Base-by-base conservation (phyloP, 2,113 vertebrate genomes). In the Pleuronectes platessa region DNA sequence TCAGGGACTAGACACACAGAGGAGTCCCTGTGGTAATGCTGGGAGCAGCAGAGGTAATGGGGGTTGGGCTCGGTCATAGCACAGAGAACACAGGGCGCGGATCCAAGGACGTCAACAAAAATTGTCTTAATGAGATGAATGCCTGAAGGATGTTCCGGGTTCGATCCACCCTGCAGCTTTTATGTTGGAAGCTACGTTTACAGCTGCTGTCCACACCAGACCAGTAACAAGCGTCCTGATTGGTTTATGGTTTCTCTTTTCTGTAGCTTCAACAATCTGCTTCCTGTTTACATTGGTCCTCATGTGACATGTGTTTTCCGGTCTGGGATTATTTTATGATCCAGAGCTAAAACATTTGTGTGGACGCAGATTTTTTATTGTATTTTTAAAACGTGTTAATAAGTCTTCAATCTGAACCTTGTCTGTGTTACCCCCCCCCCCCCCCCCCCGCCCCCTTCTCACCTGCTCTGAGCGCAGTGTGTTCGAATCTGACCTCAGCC, bases 1-100 rank as follows among this genome's bases (percentile, higher is more conserved):
- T 92, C 85, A 67, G 79, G 55, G 79, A 67, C 81, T 87, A 86
- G 84, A 92, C 85, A 78, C 79, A 89, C 89, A 93, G 87, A 89
- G 84, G 88, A 87, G 72, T 88, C 86, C 79, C 84, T 90, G 86
- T 88, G 67, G 70, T 77, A 59, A 74, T 69, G 80, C 68, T 68
- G 69, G 79, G 73, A 58, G 76, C 75, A 58, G 76, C 27, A 64
- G 85, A 82, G 86, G 82, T 79, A 51, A 51, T 18, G 47, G 79
- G 64, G 81, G 75, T 11, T 35, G 74, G 51, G 67, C 42, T 51
- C 47, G 49, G 67, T 82, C 24, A 58, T 6, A 31, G 31, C n/a
- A 55, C 54, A 54, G 55, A 68, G 47, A 64, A 68, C 15, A 37
- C 7, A 21, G 31, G 21, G 51, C 8, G 51, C 3, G 51, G 51